Evolutionary conservation across 1,140 invertebrate species (phyloP).

Genomic region (Brachystomella parvula): DNA sequence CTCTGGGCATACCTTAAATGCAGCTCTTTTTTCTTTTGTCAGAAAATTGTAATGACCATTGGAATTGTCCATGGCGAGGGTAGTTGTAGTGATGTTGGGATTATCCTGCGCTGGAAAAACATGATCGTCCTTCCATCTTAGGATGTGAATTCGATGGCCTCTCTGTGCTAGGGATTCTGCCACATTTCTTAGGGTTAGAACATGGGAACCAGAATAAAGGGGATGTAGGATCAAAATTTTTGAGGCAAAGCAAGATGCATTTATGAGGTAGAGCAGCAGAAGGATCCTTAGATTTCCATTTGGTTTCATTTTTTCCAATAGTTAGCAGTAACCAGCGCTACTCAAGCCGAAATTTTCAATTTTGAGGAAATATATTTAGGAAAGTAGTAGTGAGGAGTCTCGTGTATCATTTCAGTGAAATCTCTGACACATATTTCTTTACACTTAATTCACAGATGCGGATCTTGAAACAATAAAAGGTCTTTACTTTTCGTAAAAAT

Average conservation of each 20-base stretch:
- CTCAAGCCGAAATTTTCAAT: not conserved
- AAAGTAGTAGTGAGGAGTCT: too few relatives aligned
- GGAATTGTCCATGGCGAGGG: constrained; percentile 35
- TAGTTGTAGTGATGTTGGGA: constrained; percentile 33
- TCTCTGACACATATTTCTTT: too few relatives aligned
- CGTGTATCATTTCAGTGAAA: too few relatives aligned
- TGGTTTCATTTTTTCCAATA: not conserved
- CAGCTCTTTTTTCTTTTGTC: constrained; percentile 33
- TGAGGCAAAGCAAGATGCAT: constrained; percentile 4
- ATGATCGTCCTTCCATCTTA: constrained; percentile 36
- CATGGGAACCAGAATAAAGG: constrained; percentile 37
- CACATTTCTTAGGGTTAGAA: constrained; percentile 33
- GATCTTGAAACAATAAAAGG: too few relatives aligned
- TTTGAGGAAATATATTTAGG: not conserved
- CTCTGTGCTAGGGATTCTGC: constrained; percentile 33
- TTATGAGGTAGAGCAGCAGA: constrained; percentile 5
- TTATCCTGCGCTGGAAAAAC: constrained; percentile 31
- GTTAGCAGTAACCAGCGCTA: not conserved
- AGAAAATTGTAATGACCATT: constrained; percentile 31
- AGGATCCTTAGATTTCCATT: not conserved
- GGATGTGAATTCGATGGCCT: constrained; percentile 34
- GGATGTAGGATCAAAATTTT: constrained; percentile 37
- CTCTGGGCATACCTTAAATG: constrained; percentile 29
- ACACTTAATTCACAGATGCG: too few relatives aligned
- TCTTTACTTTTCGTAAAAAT: too few relatives aligned